phyloP scores from a whole-genome alignment of 64 coral and sea anemone genomes.

The Dendronephthya gigantea region DNA sequence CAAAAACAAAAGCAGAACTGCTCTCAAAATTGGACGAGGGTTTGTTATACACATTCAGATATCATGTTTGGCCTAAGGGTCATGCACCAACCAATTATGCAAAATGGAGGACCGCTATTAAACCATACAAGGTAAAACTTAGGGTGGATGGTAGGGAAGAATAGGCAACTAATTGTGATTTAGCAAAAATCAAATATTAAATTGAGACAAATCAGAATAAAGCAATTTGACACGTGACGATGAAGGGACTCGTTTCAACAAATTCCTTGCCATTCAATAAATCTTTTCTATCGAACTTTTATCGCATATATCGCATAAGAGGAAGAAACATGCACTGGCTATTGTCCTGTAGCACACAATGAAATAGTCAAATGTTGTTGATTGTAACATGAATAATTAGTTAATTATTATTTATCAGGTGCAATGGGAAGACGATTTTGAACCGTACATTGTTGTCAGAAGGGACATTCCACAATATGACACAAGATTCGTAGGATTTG shows the following conservation, averaged over 20 bases:
- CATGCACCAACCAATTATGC: constrained; percentile 93
- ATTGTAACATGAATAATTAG: neutral
- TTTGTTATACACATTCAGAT: constrained; percentile 29
- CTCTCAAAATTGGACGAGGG: neutral
- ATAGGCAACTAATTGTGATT: too few species aligned
- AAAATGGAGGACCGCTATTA: constrained; percentile 88
- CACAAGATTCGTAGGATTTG: constrained; percentile 81
- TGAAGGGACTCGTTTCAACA: too few species aligned
- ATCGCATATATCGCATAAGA: too few species aligned
- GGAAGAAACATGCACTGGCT: too few species aligned
- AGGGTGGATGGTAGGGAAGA: too few species aligned
- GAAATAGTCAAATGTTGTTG: too few species aligned
- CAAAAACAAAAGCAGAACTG: constrained; percentile 1
- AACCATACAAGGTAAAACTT: constrained; percentile 65
- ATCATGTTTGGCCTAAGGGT: constrained; percentile 77
- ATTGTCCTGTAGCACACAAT: too few species aligned
- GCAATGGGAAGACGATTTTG: constrained; percentile 85
- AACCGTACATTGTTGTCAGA: constrained; percentile 69
- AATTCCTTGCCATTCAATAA: too few species aligned
- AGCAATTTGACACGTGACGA: too few species aligned
- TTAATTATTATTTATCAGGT: constrained; percentile 32
- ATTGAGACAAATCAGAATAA: too few species aligned
- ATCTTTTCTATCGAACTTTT: too few species aligned
- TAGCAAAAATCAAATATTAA: too few species aligned
- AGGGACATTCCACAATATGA: constrained; percentile 67